A percentile compares a stretch with the other conserved stretches of the same genome.
Conservation (phyloP, 2,888 invertebrate species). For the Cerastis leucographa region DNA sequence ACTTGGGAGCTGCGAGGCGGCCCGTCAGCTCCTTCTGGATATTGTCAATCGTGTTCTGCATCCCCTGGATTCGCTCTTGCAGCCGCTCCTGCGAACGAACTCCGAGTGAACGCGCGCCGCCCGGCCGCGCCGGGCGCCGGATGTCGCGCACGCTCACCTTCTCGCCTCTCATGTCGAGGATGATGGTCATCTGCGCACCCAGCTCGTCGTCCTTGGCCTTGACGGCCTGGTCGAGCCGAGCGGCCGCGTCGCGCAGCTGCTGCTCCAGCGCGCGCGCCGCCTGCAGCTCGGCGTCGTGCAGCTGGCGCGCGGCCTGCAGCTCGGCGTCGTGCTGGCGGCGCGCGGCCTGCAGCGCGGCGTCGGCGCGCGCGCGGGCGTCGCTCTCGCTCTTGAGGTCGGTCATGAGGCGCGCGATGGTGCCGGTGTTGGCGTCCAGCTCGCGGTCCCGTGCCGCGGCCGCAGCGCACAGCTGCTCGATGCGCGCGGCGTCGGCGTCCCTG, state of each 20-base stretch:
- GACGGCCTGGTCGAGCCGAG: slow-evolving; percentile 52
- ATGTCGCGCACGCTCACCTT: slow-evolving; percentile 69
- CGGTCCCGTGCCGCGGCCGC: slow-evolving; percentile 36
- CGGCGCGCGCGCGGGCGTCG: slow-evolving; percentile 48
- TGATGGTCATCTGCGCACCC: slow-evolving; percentile 74
- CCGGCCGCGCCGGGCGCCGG: neutral
- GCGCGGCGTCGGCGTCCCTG: slow-evolving; percentile 62
- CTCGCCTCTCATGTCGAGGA: slow-evolving; percentile 77
- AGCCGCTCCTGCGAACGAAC: slow-evolving; percentile 74
- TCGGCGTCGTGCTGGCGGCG: slow-evolving; percentile 38
- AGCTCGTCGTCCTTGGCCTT: slow-evolving; percentile 75
- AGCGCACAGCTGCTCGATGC: slow-evolving; percentile 8
- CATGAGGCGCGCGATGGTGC: slow-evolving; percentile 61
- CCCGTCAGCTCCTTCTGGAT: slow-evolving; percentile 82
- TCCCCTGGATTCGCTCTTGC: slow-evolving; percentile 75
- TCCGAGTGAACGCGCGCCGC: neutral
- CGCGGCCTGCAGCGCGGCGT: slow-evolving; percentile 35
- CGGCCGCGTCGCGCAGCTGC: slow-evolving; percentile 11
- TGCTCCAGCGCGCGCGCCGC: slow-evolving; percentile 19
- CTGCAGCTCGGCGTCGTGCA: slow-evolving; percentile 31
- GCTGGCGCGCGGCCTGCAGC: slow-evolving; percentile 21
- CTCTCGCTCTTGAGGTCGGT: slow-evolving; percentile 50
- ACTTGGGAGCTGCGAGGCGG: slow-evolving; percentile 55
- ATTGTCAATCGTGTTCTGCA: slow-evolving; percentile 82
- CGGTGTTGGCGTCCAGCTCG: slow-evolving; percentile 52